phyloP scores from a whole-genome alignment of 64 coral and sea anemone species.

The Orbicella faveolata region DNA sequence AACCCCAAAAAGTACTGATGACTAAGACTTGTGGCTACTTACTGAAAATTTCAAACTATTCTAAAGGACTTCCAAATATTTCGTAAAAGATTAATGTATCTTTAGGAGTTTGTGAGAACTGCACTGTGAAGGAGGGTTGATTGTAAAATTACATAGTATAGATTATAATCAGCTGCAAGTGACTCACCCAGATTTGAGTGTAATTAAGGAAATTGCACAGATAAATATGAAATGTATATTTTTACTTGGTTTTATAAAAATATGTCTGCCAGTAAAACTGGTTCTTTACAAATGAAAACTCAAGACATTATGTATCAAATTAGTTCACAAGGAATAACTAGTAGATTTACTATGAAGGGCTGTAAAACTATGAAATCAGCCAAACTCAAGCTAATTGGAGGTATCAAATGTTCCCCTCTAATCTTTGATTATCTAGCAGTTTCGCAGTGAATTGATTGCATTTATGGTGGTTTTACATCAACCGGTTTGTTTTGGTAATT shows the following conservation, averaged over 20 bases:
- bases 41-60: neutral
- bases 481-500: conserved; percentile 1
- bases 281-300: neutral
- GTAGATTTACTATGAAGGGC: neutral
- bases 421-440: neutral
- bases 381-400: neutral
- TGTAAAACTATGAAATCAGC: neutral
- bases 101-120: neutral
- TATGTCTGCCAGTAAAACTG: too few species aligned
- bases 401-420: neutral
- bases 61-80: neutral
- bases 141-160: neutral
- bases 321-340: neutral
- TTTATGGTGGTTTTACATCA: neutral
- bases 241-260: too few species aligned
- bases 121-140: neutral
- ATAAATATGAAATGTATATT: too few species aligned
- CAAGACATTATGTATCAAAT: neutral
- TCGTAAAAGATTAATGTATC: neutral
- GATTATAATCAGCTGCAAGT: neutral
- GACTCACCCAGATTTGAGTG: neutral
- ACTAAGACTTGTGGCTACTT: neutral
- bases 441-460: neutral
- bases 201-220: neutral
- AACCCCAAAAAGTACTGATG: too few species aligned